phyloP scores from a whole-genome alignment of 2,797 vertebrate genomes.

The Molothrus ater region DNA sequence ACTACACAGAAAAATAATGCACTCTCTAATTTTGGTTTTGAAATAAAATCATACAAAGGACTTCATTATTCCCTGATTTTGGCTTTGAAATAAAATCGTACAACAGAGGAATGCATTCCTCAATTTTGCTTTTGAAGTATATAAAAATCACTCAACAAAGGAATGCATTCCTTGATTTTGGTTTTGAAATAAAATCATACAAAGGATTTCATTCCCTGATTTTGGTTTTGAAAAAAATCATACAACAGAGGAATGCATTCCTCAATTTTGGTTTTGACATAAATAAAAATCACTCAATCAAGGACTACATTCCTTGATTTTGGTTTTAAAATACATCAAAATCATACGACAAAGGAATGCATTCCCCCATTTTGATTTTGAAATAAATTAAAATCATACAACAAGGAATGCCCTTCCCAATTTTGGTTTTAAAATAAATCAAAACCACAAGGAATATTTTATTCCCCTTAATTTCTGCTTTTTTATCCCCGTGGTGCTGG shows the following conservation, averaged over 20 bases:
- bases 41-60: neutral
- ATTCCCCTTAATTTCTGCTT: neutral
- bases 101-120: neutral
- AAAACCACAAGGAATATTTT: neutral
- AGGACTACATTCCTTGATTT: neutral
- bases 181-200: neutral
- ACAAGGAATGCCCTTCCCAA: accelerated
- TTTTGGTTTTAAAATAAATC: neutral
- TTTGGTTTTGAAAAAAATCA: neutral
- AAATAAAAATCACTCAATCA: neutral
- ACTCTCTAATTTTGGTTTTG: accelerated
- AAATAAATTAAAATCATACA: neutral
- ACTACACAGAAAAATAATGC: neutral
- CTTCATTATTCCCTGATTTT: neutral
- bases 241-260: neutral
- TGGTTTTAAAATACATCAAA: neutral
- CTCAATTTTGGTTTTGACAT: neutral
- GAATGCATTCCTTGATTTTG: neutral
- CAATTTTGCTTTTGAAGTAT: too few relatives aligned
- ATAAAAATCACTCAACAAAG: neutral
- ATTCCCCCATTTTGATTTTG: neutral
- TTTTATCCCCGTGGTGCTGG: neutral
- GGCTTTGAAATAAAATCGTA: neutral
- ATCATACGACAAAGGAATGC: neutral
- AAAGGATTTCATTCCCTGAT: neutral